Percentiles rank a stretch among this genome's conserved stretches.
Conservation (phyloP, 2,888 invertebrate species). For the Arenicola marina region DNA sequence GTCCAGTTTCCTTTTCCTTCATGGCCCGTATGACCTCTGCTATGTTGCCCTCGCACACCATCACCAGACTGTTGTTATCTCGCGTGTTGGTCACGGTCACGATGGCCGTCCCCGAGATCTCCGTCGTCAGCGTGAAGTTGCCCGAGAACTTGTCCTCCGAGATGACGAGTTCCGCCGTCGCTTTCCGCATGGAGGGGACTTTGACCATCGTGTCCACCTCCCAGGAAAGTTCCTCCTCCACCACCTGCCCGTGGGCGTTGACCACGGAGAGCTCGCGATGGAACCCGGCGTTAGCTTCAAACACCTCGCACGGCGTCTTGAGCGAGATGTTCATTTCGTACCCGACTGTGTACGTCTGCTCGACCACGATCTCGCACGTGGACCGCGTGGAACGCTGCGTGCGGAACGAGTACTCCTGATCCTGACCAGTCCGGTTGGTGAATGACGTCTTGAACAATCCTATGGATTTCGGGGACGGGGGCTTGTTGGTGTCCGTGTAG, state of each 20-base stretch:
- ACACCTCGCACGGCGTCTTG: conserved; percentile 59
- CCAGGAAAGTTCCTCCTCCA: conserved; percentile 62
- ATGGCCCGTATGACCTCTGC: conserved; percentile 40
- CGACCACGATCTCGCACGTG: conserved; percentile 41
- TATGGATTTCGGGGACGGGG: conserved; percentile 38
- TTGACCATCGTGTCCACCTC: conserved; percentile 63
- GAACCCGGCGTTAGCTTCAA: conserved; percentile 60
- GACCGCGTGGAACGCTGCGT: conserved; percentile 46
- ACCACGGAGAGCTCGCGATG: conserved; percentile 58
- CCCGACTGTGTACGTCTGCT: conserved; percentile 41
- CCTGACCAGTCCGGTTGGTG: conserved; percentile 35
- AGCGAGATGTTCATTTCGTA: conserved; percentile 48
- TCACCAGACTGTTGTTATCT: conserved; percentile 38
- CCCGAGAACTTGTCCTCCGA: conserved; percentile 62
- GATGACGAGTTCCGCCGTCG: conserved; percentile 62
- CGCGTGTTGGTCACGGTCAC: conserved; percentile 31
- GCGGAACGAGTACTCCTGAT: conserved; percentile 41
- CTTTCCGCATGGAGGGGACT: conserved; percentile 54
- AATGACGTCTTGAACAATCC: conserved; percentile 39
- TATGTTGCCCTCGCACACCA: conserved; percentile 45
- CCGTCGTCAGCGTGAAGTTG: conserved; percentile 56
- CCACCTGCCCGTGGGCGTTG: conserved; percentile 51
- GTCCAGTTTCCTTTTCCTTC: conserved; percentile 22
- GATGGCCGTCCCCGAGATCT: conserved; percentile 43
- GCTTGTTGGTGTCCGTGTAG: conserved; percentile 27